These are phyloP conservation scores for Hormiphora californensis DNA, from an alignment of 37 sponge, comb jelly and placozoan genomes.

Conservation along the genomic window DNA sequence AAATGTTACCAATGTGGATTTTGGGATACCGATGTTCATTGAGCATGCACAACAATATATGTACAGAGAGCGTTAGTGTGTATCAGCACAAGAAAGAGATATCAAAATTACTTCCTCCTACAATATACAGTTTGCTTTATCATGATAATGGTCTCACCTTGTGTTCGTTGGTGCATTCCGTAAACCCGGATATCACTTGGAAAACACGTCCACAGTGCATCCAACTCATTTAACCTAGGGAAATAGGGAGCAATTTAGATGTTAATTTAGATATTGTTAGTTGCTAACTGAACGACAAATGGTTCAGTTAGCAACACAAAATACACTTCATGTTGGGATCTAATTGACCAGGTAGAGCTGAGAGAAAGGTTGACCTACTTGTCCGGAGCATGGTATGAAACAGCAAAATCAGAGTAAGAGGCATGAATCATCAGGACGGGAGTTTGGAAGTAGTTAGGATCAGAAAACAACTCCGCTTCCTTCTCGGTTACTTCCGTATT, in stretches of 20 bases:
- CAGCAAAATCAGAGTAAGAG: conserved; percentile 6
- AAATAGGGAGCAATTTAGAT: neutral
- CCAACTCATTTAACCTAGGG: conserved; percentile 29
- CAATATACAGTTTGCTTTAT: no score
- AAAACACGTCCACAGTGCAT: conserved; percentile 32
- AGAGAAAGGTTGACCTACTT: no score
- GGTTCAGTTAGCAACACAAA: neutral
- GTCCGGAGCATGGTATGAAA: conserved; percentile 25
- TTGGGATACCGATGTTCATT: no score
- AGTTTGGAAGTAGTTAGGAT: conserved; percentile 10
- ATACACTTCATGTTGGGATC: neutral
- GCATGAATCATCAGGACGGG: conserved; percentile 33
- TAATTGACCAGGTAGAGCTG: no score
- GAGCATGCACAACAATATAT: no score
- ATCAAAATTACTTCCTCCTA: no score
- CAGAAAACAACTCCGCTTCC: neutral
- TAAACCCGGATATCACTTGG: conserved; percentile 5
- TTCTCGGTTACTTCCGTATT: no score
- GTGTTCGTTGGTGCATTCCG: neutral
- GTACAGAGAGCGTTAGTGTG: no score
- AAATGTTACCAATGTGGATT: no score
- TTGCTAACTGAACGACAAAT: no score
- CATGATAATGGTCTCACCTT: conserved; percentile 7
- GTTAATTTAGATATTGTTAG: no score
- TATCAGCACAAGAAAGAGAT: no score